phyloP scores from a whole-genome alignment of 2,797 vertebrate genomes.

The Nyctibius grandis region DNA sequence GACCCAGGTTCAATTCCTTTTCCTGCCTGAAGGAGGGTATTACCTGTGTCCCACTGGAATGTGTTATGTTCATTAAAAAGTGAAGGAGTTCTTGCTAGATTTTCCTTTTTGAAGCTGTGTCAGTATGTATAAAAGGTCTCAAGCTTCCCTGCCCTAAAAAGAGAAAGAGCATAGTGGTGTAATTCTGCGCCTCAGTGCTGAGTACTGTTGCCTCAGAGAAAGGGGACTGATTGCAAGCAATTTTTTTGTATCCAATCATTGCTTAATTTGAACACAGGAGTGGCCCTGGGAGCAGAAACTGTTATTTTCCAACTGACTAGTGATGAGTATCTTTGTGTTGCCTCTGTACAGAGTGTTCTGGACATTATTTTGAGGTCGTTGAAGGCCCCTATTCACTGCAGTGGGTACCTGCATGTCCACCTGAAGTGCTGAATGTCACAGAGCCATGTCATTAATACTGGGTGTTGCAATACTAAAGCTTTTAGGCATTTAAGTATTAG shows the following conservation, averaged over 20 bases:
- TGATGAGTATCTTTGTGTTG: neutral
- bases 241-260: neutral
- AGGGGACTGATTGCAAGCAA: neutral
- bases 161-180: neutral
- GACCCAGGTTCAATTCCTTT: neutral
- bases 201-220: neutral
- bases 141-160: neutral
- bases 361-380: neutral
- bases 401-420: neutral
- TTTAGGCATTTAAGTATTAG: neutral
- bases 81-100: neutral
- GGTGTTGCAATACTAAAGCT: neutral
- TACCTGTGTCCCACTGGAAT: neutral
- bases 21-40: neutral
- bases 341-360: neutral
- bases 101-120: neutral
- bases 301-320: neutral
- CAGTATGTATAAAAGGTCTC: neutral
- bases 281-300: neutral
- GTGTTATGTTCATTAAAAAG: neutral
- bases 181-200: neutral
- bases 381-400: neutral
- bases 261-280: neutral
- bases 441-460: neutral
- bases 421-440: neutral